Evolutionary conservation across 1,140 invertebrate genomes (phyloP), one percentile per base, ranked within the genome.

Genomic region (Phymorhynchus buccinoides): DNA sequence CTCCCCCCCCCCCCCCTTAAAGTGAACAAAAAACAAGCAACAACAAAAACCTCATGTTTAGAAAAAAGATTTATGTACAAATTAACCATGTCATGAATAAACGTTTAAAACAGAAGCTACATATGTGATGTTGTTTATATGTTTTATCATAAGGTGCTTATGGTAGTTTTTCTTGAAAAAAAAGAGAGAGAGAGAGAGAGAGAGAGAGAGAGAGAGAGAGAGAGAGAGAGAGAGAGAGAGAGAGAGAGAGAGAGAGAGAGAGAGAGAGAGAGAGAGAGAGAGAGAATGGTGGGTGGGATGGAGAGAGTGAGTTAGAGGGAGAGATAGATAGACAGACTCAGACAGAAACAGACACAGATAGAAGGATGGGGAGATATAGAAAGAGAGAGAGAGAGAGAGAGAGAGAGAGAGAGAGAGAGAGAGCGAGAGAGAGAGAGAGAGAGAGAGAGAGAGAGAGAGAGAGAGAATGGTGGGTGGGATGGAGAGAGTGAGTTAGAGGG

Each of bases 161-260:
- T n/a, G n/a, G n/a, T n/a, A n/a, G n/a, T n/a, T n/a, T n/a, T n/a
- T n/a, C n/a, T n/a, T n/a, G n/a, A n/a, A 80, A 14, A 4, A 0
- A 80, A 0, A 80, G 1, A 37, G 78, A 37, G 78, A 37, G 32
- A 4, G 35, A 80, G 1, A 30, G 32, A 62, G 1, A 82, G 42
- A 62, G 1, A 62, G 1, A 82, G n/a, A 82, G 32, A 82, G 9
- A 14, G 77, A 79, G 77, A 79, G 44, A 48, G 44, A 48, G 44
- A 48, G 44, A 18, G 44, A 48, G 44, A 48, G 44, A 48, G 44
- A 48, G 77, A 79, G 77, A 37, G 77, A 52, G 42, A 82, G 80
- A 82, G 80, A 56, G 80, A 82, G 80, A 82, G 3, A 82, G 80
- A 82, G 80, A 62, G 2, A 62, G 42, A 32, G 42, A 4, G 1